Base-by-base conservation (phyloP, 2,888 invertebrate genomes). In the Trissolcus brochymenae region DNA sequence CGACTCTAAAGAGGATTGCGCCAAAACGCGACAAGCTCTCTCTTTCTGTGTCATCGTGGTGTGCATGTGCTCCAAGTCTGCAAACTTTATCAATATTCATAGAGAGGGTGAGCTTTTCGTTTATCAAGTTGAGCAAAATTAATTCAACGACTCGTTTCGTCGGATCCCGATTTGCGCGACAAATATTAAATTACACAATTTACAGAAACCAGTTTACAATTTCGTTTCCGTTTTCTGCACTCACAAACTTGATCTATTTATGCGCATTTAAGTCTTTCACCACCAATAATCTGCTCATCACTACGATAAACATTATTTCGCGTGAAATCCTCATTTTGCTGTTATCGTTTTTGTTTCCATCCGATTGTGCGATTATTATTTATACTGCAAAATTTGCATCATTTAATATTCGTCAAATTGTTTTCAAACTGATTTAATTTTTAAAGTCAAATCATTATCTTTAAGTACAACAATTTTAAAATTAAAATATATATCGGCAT, bases 1-100 rank as follows among this genome's bases (percentile, higher is more conserved):
- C 77, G 71, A 1, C 75, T 79, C 81, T 82, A 66, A 82, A 84
- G 84, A 82, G 85, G 82, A 83, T 83, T 81, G 41, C 78, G n/a
- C 72, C 64, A 57, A 66, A 17, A 70, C 66, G 56, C 66, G 56
- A 43, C 29, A 16, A n/a, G 54, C 57, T 68, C 74, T 65, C 66
- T 59, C 25, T 43, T 56, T 57, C 59, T 62, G 66, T 62, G 59
- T 68, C 59, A 60, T 65, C 59, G 17, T 59, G 25, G 25, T 57
- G 53, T 53, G 54, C 19, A 51, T 17, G 41, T 14, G 60, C 35
- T 35, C 9, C 35, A 75, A 67, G 67, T 64, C 55, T 62, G 59
- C 67, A 29, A 62, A 79, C 79, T 83, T 82, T 82, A 82, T 82
- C 81, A 78, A 82, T 82, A 83, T 81, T 82, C 78, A 78, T 81